Percentiles rank a stretch among this genome's conserved stretches.
Conservation (phyloP, 2,797 vertebrate genomes). For the Garrulus glandarius region DNA sequence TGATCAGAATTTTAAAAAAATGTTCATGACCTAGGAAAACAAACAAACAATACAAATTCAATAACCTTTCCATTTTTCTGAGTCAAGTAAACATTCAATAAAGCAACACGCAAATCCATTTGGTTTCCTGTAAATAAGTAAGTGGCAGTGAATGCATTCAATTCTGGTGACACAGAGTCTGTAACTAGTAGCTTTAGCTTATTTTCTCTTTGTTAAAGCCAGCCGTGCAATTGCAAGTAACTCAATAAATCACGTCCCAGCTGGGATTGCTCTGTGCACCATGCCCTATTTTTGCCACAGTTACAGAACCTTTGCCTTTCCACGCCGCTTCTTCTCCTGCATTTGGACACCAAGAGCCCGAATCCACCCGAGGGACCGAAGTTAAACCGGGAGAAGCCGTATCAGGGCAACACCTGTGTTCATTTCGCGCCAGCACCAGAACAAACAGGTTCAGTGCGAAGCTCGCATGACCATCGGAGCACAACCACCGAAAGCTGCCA, state of each 20-base stretch:
- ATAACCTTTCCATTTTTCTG: neutral
- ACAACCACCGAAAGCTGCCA: neutral
- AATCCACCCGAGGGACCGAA: neutral
- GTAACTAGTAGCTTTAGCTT: neutral
- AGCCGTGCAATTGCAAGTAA: neutral
- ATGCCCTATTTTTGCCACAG: neutral
- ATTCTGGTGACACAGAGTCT: neutral
- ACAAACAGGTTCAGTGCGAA: neutral
- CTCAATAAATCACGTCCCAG: neutral
- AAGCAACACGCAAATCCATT: rapidly evolving
- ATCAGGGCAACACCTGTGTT: neutral
- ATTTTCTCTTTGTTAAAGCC: neutral
- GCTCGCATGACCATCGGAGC: neutral
- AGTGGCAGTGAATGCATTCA: neutral
- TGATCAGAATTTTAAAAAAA: neutral
- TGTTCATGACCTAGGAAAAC: neutral
- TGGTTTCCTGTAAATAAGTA: neutral
- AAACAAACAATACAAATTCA: neutral
- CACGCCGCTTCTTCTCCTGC: neutral
- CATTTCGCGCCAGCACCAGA: rapidly evolving
- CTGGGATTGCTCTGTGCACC: neutral
- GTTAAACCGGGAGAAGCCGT: neutral
- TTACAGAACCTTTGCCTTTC: neutral
- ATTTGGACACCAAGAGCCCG: neutral
- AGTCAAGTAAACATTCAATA: neutral